A percentile compares a stretch with the other conserved stretches of the same genome.
These are phyloP conservation scores for Hippocampus zosterae DNA, from an alignment of 2,113 vertebrate genomes.

Conservation along the genomic window DNA sequence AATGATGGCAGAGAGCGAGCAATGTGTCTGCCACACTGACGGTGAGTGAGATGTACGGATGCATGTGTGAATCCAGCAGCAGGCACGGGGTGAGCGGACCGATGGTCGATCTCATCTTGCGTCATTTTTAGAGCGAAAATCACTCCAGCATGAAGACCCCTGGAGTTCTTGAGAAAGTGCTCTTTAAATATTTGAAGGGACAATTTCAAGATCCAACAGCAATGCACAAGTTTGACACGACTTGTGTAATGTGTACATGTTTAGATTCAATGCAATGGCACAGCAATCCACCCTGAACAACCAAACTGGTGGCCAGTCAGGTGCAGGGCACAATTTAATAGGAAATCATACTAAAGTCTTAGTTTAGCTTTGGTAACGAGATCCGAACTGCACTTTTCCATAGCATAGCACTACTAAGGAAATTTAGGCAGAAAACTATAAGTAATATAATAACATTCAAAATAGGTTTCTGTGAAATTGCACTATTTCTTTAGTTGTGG, in stretches of 20 bases:
- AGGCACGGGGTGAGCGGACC: background rate
- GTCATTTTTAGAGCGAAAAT: background rate
- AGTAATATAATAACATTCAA: too few relatives aligned
- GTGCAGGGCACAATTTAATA: background rate
- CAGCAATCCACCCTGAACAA: too few relatives aligned
- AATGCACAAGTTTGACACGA: background rate
- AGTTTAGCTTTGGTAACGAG: background rate
- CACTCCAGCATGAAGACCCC: background rate
- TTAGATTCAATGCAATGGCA: background rate
- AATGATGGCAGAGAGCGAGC: background rate
- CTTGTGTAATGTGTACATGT: background rate
- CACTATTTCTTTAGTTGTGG: background rate
- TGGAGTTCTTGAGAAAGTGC: constrained; percentile 3
- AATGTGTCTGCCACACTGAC: background rate
- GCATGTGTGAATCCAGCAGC: background rate
- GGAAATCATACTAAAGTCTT: background rate
- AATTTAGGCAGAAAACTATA: too few relatives aligned
- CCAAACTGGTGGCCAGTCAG: too few relatives aligned
- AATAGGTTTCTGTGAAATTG: background rate
- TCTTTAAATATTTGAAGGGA: constrained; percentile 9
- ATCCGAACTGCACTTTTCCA: background rate
- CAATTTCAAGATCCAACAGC: background rate
- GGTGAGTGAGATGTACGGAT: background rate
- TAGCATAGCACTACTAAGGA: too few relatives aligned
- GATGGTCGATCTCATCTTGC: constrained; percentile 2